Percentiles rank a stretch among this genome's conserved stretches.
Evolutionary conservation across 2,888 invertebrate species (phyloP).

Genomic region (Sphaerophoria rueppellii): DNA sequence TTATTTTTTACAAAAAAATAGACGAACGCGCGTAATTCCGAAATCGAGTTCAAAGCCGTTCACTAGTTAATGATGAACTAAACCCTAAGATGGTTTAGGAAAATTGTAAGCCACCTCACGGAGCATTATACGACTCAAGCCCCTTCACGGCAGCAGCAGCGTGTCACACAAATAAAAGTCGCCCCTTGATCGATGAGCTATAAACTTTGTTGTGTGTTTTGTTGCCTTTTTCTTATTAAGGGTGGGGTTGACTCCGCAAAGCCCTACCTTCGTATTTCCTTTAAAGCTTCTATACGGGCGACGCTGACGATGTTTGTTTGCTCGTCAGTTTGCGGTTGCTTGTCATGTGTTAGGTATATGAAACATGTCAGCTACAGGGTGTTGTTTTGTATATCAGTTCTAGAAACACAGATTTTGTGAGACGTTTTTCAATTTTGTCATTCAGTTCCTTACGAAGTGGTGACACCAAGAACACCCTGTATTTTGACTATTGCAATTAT

Average conservation of each 20-base stretch:
- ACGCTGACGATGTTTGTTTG: slow-evolving; percentile 12
- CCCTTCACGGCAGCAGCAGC: slow-evolving; percentile 39
- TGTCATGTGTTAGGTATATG: slow-evolving; percentile 26
- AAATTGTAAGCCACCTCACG: slow-evolving; percentile 76
- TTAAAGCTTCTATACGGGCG: neutral
- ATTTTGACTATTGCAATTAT: slow-evolving; percentile 33
- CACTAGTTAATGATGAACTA: slow-evolving; percentile 78
- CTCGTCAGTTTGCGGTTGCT: slow-evolving; percentile 51
- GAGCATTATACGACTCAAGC: slow-evolving; percentile 27
- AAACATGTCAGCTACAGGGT: slow-evolving; percentile 3
- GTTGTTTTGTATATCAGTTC: neutral
- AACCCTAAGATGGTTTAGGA: slow-evolving; percentile 77
- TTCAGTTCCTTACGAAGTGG: neutral
- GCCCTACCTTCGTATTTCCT: slow-evolving; percentile 61
- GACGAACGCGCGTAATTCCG: slow-evolving; percentile 37
- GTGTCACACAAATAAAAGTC: slow-evolving; percentile 54
- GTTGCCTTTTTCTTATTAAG: neutral
- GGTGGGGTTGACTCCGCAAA: slow-evolving; percentile 66
- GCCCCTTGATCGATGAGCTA: slow-evolving; percentile 69
- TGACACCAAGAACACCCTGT: slow-evolving; percentile 8
- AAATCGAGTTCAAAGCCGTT: slow-evolving; percentile 79
- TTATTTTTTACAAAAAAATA: slow-evolving; percentile 11
- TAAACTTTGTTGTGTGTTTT: slow-evolving; percentile 41
- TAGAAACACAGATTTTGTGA: neutral
- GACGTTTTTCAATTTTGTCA: neutral